phyloP scores from a whole-genome alignment of 2,888 invertebrate species.

The Leptopilina myrica region DNA sequence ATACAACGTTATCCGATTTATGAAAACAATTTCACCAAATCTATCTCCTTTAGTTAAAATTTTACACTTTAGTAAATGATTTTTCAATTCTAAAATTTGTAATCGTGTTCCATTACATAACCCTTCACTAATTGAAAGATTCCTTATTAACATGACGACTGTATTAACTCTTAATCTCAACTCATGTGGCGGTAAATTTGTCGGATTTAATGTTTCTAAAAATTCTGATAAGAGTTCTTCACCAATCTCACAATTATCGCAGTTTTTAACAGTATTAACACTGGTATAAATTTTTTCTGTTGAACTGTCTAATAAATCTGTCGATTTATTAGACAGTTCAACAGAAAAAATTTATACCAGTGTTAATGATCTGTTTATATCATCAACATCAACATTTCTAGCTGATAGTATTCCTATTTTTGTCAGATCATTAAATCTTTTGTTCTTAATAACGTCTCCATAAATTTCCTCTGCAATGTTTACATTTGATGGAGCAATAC shows the following conservation, averaged over 20 bases:
- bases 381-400: slow-evolving; percentile 8
- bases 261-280: slow-evolving; percentile 47
- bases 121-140: slow-evolving; percentile 53
- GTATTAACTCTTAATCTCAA: slow-evolving; percentile 49
- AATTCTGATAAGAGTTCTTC: slow-evolving; percentile 20
- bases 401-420: neutral
- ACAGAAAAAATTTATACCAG: too few relatives aligned
- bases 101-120: slow-evolving; percentile 57
- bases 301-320: neutral
- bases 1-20: slow-evolving; percentile 47
- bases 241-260: slow-evolving; percentile 43
- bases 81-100: slow-evolving; percentile 48
- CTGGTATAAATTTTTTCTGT: slow-evolving; percentile 5
- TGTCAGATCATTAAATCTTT: neutral
- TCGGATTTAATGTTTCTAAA: slow-evolving; percentile 43
- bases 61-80: slow-evolving; percentile 51
- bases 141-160: slow-evolving; percentile 55
- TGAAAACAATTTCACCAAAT: slow-evolving; percentile 42
- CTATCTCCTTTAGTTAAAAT: slow-evolving; percentile 56
- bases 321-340: too few relatives aligned
- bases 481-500: neutral
- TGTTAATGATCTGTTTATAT: slow-evolving; percentile 4
- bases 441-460: slow-evolving; percentile 10
- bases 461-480: slow-evolving; percentile 7
- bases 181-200: slow-evolving; percentile 51